phyloP scores from a whole-genome alignment of 2,797 vertebrate species.

The Distichodus sexfasciatus region DNA sequence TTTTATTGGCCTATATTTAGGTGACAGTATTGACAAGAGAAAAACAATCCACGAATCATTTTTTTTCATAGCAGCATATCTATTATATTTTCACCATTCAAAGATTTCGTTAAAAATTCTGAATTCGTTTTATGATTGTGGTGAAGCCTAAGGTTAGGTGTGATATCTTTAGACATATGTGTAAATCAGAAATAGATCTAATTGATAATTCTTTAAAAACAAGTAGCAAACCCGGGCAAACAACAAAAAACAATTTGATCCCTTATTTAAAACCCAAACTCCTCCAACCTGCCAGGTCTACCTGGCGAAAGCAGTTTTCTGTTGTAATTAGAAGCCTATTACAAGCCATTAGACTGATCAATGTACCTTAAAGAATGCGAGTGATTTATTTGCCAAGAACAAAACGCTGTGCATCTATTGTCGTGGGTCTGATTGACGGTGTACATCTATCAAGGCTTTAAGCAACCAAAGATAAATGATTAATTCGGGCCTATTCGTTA shows the following conservation, averaged over 20 bases:
- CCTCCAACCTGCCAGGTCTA: slow-evolving; percentile 67
- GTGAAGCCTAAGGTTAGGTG: too few relatives aligned
- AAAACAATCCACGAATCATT: too few relatives aligned
- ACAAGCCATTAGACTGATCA: slow-evolving; percentile 99
- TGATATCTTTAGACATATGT: too few relatives aligned
- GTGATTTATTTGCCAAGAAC: slow-evolving; percentile 92
- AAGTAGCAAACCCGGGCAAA: too few relatives aligned
- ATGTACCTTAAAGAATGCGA: slow-evolving; percentile 98
- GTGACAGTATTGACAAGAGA: too few relatives aligned
- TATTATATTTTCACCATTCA: too few relatives aligned
- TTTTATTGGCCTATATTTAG: too few relatives aligned
- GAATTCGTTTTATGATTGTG: too few relatives aligned
- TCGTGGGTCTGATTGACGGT: slow-evolving; percentile 78
- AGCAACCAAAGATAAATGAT: slow-evolving; percentile 83
- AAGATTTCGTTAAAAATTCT: too few relatives aligned
- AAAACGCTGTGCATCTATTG: slow-evolving; percentile 79
- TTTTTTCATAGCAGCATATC: too few relatives aligned
- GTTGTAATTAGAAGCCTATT: slow-evolving; percentile 96
- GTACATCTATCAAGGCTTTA: slow-evolving; percentile 75
- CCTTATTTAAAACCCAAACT: not conserved
- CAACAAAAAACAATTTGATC: not conserved
- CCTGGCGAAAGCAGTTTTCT: slow-evolving; percentile 85
- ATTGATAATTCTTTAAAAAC: too few relatives aligned
- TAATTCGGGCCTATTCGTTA: slow-evolving; percentile 83
- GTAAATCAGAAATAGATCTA: too few relatives aligned